Percentiles rank a stretch among this genome's conserved stretches.
phyloP scores from a whole-genome alignment of 2,797 vertebrate genomes.

The Picus viridis region DNA sequence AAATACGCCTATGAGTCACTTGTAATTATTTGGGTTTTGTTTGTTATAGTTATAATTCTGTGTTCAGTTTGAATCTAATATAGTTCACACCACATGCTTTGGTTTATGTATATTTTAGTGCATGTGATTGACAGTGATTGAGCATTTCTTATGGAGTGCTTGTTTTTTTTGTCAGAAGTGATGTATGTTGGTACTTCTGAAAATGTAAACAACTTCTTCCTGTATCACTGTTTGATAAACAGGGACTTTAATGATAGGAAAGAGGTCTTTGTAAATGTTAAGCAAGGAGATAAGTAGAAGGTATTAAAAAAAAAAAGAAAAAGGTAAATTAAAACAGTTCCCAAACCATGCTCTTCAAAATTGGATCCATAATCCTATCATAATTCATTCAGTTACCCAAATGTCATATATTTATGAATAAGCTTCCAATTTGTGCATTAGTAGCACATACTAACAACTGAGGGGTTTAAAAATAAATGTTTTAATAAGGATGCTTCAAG shows the following conservation, averaged over 20 bases:
- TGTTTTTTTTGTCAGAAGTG: slow-evolving; percentile 87
- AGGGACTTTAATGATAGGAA: slow-evolving; percentile 74
- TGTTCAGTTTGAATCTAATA: slow-evolving; percentile 79
- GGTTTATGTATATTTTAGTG: slow-evolving; percentile 83
- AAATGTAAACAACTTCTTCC: slow-evolving; percentile 87
- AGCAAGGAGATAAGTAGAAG: slow-evolving; percentile 54
- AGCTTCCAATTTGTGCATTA: slow-evolving; percentile 3
- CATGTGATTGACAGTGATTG: slow-evolving; percentile 87
- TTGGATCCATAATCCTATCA: slow-evolving; percentile 13
- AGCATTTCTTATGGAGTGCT: slow-evolving; percentile 84
- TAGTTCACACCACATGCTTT: slow-evolving; percentile 78
- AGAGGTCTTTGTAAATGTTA: slow-evolving; percentile 66
- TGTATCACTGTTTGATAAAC: slow-evolving; percentile 81
- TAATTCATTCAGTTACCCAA: slow-evolving; percentile 49
- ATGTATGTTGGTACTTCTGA: slow-evolving; percentile 85
- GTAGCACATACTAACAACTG: slow-evolving; percentile 33
- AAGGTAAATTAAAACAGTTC: neutral
- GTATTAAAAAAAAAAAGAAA: slow-evolving; percentile 27
- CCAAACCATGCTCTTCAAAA: slow-evolving; percentile 24
- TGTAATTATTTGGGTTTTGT: slow-evolving; percentile 83
- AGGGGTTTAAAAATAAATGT: slow-evolving; percentile 59
- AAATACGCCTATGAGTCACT: slow-evolving; percentile 79
- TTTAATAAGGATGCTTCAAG: slow-evolving; percentile 49
- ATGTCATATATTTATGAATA: slow-evolving; percentile 50
- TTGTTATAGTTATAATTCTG: slow-evolving; percentile 80